Percentiles rank a stretch among this genome's conserved stretches.
Evolutionary conservation across 2,797 vertebrate species (phyloP).

Genomic region (Monodelphis domestica): DNA sequence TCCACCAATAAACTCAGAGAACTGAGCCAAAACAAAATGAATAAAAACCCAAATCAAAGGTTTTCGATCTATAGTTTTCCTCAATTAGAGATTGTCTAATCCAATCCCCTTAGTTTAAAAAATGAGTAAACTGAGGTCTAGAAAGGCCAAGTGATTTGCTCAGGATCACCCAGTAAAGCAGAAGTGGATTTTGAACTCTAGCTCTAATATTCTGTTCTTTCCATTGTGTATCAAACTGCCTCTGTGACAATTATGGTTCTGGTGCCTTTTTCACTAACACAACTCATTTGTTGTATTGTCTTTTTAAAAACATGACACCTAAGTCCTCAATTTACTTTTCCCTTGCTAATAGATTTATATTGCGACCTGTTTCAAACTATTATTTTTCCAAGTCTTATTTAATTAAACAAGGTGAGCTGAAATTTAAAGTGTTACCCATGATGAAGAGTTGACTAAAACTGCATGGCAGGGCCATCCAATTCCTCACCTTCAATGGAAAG

Average conservation of each 20-base stretch:
- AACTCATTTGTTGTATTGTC: background rate
- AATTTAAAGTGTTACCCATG: constrained; percentile 46
- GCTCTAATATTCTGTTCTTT: background rate
- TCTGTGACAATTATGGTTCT: background rate
- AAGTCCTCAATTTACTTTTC: background rate
- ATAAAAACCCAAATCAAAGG: no score
- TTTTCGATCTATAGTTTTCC: no score
- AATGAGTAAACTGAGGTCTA: background rate
- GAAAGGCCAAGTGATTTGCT: background rate
- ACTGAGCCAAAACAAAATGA: no score
- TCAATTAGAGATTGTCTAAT: no score
- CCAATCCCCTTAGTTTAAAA: background rate
- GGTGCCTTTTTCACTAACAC: background rate
- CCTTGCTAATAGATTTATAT: background rate
- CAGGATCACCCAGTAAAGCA: background rate
- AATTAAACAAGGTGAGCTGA: constrained; percentile 38
- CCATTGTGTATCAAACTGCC: background rate
- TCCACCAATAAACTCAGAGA: no score
- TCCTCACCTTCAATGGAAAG: constrained; percentile 39
- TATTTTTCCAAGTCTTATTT: constrained; percentile 40
- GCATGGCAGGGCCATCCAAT: background rate
- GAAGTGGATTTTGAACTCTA: background rate
- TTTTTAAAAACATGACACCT: background rate
- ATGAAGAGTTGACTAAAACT: constrained; percentile 35
- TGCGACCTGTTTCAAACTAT: background rate